These are phyloP conservation scores for Hemicentrotus pulcherrimus DNA, from an alignment of 35 echinoderm and acorn worm species.

Conservation along the genomic window DNA sequence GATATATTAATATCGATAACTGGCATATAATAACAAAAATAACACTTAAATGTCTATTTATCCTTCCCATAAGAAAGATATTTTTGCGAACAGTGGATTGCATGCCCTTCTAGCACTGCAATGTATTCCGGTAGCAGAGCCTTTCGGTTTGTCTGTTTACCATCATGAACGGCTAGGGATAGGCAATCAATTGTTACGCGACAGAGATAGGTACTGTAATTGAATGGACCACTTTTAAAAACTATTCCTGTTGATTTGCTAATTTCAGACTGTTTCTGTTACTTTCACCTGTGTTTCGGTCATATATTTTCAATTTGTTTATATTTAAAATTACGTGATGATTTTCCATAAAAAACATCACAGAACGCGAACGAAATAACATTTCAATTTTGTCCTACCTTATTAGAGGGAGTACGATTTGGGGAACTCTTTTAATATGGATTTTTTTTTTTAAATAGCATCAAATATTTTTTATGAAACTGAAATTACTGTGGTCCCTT, in stretches of 20 bases:
- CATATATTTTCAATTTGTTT: neutral
- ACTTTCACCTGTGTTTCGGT: neutral
- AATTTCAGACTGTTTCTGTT: neutral
- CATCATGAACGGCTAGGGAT: slow-evolving; percentile 20
- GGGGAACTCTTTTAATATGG: too few species aligned
- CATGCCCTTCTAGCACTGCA: neutral
- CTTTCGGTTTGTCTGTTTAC: slow-evolving; percentile 43
- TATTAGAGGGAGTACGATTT: too few species aligned
- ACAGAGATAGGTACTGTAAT: neutral
- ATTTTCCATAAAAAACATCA: too few species aligned
- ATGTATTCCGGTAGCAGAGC: slow-evolving; percentile 26
- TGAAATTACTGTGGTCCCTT: slow-evolving; percentile 9
- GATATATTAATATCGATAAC: neutral
- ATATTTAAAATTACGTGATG: too few species aligned
- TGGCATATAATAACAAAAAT: neutral
- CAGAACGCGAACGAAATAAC: too few species aligned
- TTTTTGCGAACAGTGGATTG: neutral
- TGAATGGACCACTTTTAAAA: neutral
- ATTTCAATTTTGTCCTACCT: too few species aligned
- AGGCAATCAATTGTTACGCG: slow-evolving; percentile 1
- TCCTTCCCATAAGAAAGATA: neutral
- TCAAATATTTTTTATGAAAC: neutral
- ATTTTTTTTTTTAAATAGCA: too few species aligned
- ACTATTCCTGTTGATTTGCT: neutral
- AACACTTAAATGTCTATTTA: neutral